phyloP scores from a whole-genome alignment of 2,113 vertebrate species.

The Promerops cafer region DNA sequence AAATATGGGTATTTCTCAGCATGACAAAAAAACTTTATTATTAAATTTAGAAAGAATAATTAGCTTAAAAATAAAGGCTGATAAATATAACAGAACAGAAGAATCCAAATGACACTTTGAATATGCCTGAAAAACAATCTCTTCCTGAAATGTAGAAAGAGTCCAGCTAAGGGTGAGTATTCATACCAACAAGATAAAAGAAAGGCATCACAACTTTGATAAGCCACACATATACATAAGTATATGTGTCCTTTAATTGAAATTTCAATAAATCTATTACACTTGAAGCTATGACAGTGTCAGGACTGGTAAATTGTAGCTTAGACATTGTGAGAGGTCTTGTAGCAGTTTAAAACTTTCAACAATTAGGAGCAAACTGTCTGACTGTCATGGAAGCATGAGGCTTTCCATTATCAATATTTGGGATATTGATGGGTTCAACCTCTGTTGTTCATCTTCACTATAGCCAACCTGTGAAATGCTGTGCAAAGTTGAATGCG shows the following conservation, averaged over 20 bases:
- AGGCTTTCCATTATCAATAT: not conserved
- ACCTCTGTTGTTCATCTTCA: not conserved
- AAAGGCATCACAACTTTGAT: not conserved
- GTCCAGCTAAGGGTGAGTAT: not conserved
- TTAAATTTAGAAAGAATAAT: not conserved
- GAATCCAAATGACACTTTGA: not conserved
- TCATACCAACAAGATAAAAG: not conserved
- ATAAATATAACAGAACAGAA: not conserved
- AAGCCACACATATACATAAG: not conserved
- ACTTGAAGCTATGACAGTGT: not conserved
- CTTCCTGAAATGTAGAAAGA: not conserved
- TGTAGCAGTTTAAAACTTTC: not conserved
- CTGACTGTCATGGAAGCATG: not conserved
- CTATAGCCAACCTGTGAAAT: not conserved
- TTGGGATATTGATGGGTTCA: not conserved
- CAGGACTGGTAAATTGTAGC: not conserved
- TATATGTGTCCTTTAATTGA: not conserved
- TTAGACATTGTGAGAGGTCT: not conserved
- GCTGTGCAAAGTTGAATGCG: not conserved
- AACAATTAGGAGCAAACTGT: not conserved
- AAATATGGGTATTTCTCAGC: not conserved
- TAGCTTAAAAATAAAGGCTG: not conserved
- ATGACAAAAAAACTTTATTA: not conserved
- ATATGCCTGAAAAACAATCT: not conserved
- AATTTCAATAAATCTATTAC: not conserved